Conservation (phyloP, 2,888 invertebrate species). For the Agrochola macilenta region DNA sequence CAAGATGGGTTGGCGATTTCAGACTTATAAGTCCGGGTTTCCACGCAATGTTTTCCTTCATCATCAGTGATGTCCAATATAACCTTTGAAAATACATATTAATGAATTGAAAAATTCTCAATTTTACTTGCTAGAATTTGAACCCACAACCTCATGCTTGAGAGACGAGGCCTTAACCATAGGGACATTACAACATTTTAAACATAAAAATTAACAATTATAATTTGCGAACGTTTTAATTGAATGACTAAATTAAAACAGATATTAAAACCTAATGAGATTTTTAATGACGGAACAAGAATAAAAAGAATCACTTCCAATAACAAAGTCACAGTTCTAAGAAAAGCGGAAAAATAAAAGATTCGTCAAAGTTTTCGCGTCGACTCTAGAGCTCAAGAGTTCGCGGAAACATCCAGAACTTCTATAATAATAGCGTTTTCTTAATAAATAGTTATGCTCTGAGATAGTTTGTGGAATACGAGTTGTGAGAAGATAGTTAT, state of each 20-base stretch:
- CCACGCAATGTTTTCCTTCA: too few species aligned
- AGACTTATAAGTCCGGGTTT: too few species aligned
- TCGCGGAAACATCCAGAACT: slow-evolving; percentile 46
- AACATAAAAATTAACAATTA: too few species aligned
- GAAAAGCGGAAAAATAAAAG: slow-evolving; percentile 43
- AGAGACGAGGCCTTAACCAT: too few species aligned
- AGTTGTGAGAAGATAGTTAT: slow-evolving; percentile 40
- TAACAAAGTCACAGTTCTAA: slow-evolving; percentile 25
- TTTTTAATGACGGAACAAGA: slow-evolving; percentile 3
- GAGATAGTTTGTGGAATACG: slow-evolving; percentile 53
- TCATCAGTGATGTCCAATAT: too few species aligned
- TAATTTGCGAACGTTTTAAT: background rate
- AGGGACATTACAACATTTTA: too few species aligned
- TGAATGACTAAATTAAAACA: background rate
- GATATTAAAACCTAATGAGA: background rate
- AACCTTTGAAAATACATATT: too few species aligned
- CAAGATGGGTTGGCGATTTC: too few species aligned
- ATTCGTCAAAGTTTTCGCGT: slow-evolving; percentile 42
- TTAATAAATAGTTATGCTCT: slow-evolving; percentile 66
- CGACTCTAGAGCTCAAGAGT: slow-evolving; percentile 31
- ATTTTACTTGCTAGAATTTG: too few species aligned
- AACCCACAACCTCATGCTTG: too few species aligned
- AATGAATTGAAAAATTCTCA: too few species aligned
- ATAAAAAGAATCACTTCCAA: slow-evolving; percentile 12
- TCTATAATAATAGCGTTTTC: slow-evolving; percentile 61